Evolutionary conservation across 2,888 invertebrate species (phyloP), one percentile per base, ranked within the genome.

Genomic region (Watsonalla binaria): DNA sequence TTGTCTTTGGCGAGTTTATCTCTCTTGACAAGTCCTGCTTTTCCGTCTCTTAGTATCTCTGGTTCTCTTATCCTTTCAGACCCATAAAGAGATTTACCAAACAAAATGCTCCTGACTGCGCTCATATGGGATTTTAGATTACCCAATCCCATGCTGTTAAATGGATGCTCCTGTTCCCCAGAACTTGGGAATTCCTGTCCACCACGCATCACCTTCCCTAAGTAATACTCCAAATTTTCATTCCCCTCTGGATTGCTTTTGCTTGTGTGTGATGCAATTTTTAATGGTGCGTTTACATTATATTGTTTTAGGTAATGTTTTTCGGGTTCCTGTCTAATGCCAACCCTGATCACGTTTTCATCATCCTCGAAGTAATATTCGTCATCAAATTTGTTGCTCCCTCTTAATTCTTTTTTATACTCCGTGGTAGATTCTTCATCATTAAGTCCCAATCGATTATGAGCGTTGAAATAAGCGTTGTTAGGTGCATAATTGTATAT

Each of bases 391-490:
- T 5, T 37, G 11, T 11, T 5, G 11, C 11, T 42, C 2, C 11
- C 11, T 7, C 42, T 7, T 11, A 42, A 11, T 6, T 48, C 6
- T 33, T 54, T 45, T 14, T 54, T 51, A 8, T 54, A 35, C 7
- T 51, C 45, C 39, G 6, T 24, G 46, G 61, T 39, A 8, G 51
- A 42, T 24, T 60, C 53, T 6, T 70, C 65, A 5, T 53, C 54
- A 42, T 80, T 76, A 0, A 78, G 78, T 13, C 78, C 82, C 8
- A 70, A 70, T 24, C 70, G 70, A 55, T 85, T 84, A 9, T 68
- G 53, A 6, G 84, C 68, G 51, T 79, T 79, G 42, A 70, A 84
- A 56, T 78, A 74, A 1, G 81, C 85, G 45, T 80, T 71, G 6
- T 75, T 60, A 0, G 83, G 76, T 5, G 59, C 68, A 52, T 73